Percentiles rank a stretch among this genome's conserved stretches.
Evolutionary conservation across 2,888 invertebrate genomes (phyloP).

Genomic region (Eupeodes luniger): DNA sequence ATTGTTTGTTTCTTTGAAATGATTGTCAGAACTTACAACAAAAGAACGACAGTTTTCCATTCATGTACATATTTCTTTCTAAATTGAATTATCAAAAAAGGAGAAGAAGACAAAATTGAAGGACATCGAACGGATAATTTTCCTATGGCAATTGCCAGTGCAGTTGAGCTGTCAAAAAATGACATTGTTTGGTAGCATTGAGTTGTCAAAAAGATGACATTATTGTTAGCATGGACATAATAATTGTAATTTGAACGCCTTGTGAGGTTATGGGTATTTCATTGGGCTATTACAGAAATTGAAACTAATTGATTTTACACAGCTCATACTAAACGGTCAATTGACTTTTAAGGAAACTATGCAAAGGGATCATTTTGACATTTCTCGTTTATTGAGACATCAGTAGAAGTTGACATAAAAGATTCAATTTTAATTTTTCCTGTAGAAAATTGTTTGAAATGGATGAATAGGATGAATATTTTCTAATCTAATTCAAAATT

Average conservation of each 20-base stretch:
- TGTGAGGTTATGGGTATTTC: slow-evolving; percentile 25
- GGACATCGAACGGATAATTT: slow-evolving; percentile 30
- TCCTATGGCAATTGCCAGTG: background rate
- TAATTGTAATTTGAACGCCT: slow-evolving; percentile 34
- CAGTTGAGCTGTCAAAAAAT: slow-evolving; percentile 22
- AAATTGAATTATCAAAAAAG: slow-evolving; percentile 57
- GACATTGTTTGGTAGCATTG: background rate
- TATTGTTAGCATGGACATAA: background rate
- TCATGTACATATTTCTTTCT: slow-evolving; percentile 25
- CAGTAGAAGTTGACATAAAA: no score
- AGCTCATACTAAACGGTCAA: no score
- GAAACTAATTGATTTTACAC: slow-evolving; percentile 13
- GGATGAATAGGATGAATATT: no score
- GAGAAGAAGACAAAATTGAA: slow-evolving; percentile 33
- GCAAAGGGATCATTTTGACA: no score
- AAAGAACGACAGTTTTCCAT: slow-evolving; percentile 22
- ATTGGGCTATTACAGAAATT: background rate
- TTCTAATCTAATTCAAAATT: no score
- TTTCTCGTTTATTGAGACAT: no score
- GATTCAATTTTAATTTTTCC: no score
- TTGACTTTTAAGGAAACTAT: background rate
- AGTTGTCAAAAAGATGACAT: slow-evolving; percentile 26
- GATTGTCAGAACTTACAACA: slow-evolving; percentile 42
- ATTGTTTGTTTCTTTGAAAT: background rate
- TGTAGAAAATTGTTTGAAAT: no score